These are phyloP conservation scores for Channa striata DNA, from an alignment of 2,797 vertebrate genomes.

Conservation along the genomic window DNA sequence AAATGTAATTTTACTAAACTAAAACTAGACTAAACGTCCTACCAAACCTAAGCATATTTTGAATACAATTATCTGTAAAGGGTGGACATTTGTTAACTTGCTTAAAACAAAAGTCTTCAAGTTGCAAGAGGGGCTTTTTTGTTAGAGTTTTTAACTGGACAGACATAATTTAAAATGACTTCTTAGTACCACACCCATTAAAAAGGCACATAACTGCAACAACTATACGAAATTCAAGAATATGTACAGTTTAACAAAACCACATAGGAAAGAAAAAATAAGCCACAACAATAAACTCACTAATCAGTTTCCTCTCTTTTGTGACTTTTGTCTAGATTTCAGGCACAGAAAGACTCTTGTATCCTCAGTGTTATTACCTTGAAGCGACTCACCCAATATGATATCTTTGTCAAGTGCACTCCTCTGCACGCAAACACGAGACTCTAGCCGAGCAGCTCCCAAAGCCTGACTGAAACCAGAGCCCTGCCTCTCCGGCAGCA, in stretches of 20 bases:
- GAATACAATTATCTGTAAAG: background rate
- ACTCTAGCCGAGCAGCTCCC: conserved; percentile 74
- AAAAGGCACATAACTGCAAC: background rate
- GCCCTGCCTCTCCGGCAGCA: conserved; percentile 74
- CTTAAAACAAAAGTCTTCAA: background rate
- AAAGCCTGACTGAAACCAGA: conserved; percentile 85
- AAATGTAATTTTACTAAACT: background rate
- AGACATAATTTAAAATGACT: conserved; percentile 5
- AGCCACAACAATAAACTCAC: conserved; percentile 1
- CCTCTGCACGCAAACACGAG: conserved; percentile 73
- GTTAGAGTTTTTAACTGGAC: background rate
- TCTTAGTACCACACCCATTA: no score
- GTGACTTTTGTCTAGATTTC: conserved; percentile 36
- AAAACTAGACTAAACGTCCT: background rate
- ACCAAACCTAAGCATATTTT: background rate
- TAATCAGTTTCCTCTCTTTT: conserved; percentile 14
- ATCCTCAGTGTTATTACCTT: conserved; percentile 52
- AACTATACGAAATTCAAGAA: conserved; percentile 7
- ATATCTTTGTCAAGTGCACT: conserved; percentile 69
- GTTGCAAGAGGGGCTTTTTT: background rate
- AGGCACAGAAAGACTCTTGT: conserved; percentile 38
- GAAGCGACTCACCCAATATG: conserved; percentile 73
- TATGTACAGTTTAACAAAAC: background rate
- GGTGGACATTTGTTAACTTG: background rate
- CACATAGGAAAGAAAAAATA: conserved; percentile 18